A percentile compares a stretch with the other conserved stretches of the same genome.
phyloP scores from a whole-genome alignment of 2,797 vertebrate genomes.

The Novumbra hubbsi region DNA sequence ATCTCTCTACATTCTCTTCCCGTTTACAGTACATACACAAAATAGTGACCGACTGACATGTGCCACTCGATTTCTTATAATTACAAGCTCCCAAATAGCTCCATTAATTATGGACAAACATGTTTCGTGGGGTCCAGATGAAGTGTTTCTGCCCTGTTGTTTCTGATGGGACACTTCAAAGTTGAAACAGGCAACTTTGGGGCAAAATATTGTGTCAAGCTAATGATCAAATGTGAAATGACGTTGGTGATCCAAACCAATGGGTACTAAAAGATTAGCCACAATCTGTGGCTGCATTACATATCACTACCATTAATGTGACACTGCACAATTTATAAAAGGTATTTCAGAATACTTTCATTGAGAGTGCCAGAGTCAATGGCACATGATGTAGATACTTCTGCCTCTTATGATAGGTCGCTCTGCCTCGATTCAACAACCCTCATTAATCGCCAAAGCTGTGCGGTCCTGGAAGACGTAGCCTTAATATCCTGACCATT shows the following conservation, averaged over 20 bases:
- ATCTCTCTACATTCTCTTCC: neutral
- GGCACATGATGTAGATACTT: neutral
- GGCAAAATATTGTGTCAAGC: neutral
- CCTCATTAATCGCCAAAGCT: constrained; percentile 42
- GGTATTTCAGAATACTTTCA: neutral
- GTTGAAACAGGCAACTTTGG: neutral
- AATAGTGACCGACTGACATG: neutral
- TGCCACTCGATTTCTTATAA: neutral
- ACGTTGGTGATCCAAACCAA: neutral
- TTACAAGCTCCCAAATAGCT: neutral
- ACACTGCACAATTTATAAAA: neutral
- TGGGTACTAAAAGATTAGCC: neutral
- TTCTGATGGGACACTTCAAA: neutral
- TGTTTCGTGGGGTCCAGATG: neutral
- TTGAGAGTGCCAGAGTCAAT: neutral
- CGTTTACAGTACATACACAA: neutral
- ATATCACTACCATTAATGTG: neutral
- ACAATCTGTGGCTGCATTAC: neutral
- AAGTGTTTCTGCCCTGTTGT: neutral
- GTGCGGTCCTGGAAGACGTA: constrained; percentile 24
- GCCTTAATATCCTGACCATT: neutral
- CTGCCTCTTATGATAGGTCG: constrained; percentile 37
- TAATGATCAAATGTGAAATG: neutral
- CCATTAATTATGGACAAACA: neutral
- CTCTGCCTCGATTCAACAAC: constrained; percentile 35